Evolutionary conservation across 2,797 vertebrate species (phyloP).

Genomic region (Acipenser oxyrinchus): DNA sequence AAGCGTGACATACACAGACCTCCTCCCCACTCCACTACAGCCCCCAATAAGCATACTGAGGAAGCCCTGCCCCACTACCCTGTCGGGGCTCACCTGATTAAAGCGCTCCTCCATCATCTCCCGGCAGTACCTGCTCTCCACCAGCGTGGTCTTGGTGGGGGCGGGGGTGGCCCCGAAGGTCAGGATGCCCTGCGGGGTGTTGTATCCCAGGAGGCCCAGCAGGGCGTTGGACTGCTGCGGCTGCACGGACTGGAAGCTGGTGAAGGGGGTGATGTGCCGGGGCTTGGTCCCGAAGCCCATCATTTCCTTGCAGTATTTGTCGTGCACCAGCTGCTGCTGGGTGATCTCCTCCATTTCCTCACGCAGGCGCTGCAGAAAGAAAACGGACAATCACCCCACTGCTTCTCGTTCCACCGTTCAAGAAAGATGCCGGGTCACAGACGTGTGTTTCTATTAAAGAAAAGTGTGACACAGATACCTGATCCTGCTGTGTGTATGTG

Average conservation of each 20-base stretch:
- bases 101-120: constrained; percentile 97
- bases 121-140: constrained; percentile 93
- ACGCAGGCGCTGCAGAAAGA: constrained; percentile 71
- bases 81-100: constrained; percentile 70
- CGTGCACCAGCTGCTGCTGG: constrained; percentile 93
- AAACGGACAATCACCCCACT: too few species aligned
- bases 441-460: too few species aligned
- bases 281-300: constrained; percentile 92
- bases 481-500: too few species aligned
- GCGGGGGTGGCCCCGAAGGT: constrained; percentile 78
- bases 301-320: constrained; percentile 94
- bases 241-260: constrained; percentile 91
- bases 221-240: constrained; percentile 91
- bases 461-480: neutral
- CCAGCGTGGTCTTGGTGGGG: constrained; percentile 79
- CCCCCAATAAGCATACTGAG: neutral
- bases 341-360: constrained; percentile 99
- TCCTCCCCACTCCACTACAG: neutral
- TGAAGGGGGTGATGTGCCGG: constrained; percentile 92
- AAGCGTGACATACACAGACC: constrained; percentile 3
- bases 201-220: constrained; percentile 87
- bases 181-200: constrained; percentile 82
- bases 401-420: too few species aligned
- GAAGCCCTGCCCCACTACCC: neutral
- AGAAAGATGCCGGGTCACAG: too few species aligned